Evolutionary conservation across 2,113 vertebrate genomes (phyloP).

Genomic region (Poecilia latipinna): DNA sequence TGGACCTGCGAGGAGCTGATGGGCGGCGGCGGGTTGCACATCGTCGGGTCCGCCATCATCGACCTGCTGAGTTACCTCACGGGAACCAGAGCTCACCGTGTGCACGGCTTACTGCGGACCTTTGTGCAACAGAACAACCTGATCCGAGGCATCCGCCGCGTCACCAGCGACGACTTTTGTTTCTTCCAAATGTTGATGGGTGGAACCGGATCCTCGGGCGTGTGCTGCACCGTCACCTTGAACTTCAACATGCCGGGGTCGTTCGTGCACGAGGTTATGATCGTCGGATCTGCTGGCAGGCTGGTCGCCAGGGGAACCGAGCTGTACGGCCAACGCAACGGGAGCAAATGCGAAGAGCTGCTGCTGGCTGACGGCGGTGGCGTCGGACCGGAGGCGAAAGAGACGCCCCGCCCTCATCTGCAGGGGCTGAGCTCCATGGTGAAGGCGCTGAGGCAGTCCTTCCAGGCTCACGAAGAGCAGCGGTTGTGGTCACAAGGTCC

Average conservation of each 20-base stretch:
- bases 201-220: constrained; percentile 65
- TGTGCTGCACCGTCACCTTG: constrained; percentile 94
- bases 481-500: constrained; percentile 88
- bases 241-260: constrained; percentile 97
- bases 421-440: constrained; percentile 92
- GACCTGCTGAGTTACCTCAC: constrained; percentile 92
- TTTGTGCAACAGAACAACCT: constrained; percentile 90
- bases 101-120: constrained; percentile 92
- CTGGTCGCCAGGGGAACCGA: constrained; percentile 89
- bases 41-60: constrained; percentile 91
- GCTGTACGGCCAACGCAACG: constrained; percentile 89
- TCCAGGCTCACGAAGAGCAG: constrained; percentile 91
- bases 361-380: constrained; percentile 83
- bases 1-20: constrained; percentile 98
- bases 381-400: constrained; percentile 80
- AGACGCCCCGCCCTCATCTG: constrained; percentile 87
- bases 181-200: constrained; percentile 97
- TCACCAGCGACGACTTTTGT: constrained; percentile 96
- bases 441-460: constrained; percentile 89
- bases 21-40: constrained; percentile 95
- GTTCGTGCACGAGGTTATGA: constrained; percentile 92
- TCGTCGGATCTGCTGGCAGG: constrained; percentile 90
- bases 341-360: constrained; percentile 84
- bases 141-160: constrained; percentile 90
- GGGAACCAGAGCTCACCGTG: constrained; percentile 83